A percentile compares a stretch with the other conserved stretches of the same genome.
Evolutionary conservation across 2,113 vertebrate species (phyloP).

Genomic region (Sorex fumeus): DNA sequence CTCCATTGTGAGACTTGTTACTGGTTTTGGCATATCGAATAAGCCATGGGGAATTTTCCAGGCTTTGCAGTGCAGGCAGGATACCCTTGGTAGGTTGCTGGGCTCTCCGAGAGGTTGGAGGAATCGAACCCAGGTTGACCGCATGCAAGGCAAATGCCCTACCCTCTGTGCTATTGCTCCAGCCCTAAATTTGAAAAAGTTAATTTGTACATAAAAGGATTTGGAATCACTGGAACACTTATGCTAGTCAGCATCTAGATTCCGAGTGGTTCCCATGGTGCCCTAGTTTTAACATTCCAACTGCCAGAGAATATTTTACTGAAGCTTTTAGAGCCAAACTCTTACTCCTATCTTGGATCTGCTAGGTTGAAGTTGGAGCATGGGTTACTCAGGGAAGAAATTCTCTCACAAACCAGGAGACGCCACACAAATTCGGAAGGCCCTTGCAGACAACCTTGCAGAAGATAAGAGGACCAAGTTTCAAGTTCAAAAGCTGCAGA

Average conservation of each 20-base stretch:
- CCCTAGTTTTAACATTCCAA: conserved; percentile 48
- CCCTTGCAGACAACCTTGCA: conserved; percentile 59
- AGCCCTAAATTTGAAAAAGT: no score
- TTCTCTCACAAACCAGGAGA: background rate
- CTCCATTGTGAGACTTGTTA: no score
- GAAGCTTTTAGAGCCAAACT: background rate
- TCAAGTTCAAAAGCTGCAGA: conserved; percentile 69
- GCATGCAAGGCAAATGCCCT: no score
- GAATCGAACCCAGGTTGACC: no score
- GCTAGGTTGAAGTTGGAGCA: background rate
- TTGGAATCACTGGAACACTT: background rate
- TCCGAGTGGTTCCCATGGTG: conserved; percentile 69
- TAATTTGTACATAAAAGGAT: background rate
- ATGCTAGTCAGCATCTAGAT: conserved; percentile 45
- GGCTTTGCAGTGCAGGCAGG: no score
- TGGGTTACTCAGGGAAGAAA: background rate
- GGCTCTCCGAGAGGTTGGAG: no score
- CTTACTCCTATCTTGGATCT: background rate
- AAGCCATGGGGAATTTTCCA: no score
- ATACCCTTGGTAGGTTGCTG: no score
- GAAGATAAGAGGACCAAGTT: conserved; percentile 71
- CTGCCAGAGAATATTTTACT: background rate
- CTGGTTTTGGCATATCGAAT: no score
- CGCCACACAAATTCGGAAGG: background rate
- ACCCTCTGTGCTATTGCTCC: no score